Evolutionary conservation across 2,888 invertebrate species (phyloP).

Genomic region (Hypomecis punctinalis): DNA sequence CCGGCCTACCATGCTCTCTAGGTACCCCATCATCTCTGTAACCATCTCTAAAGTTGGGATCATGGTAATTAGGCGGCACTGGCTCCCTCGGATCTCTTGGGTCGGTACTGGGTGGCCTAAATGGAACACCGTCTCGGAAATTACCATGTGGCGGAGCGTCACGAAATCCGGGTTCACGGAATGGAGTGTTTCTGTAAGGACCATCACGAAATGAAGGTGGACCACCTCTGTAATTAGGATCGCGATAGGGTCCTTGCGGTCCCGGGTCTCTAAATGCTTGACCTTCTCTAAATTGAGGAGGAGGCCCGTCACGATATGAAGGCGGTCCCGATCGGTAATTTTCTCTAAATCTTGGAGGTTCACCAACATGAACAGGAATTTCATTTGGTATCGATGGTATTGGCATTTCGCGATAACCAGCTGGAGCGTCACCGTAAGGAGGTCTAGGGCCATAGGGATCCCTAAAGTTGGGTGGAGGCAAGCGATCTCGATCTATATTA

Average conservation of each 20-base stretch:
- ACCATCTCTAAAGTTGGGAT: constrained; percentile 72
- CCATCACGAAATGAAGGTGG: constrained; percentile 70
- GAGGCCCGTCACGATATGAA: constrained; percentile 70
- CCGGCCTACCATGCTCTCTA: constrained; percentile 66
- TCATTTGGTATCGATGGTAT: constrained; percentile 64
- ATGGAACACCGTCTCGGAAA: constrained; percentile 71
- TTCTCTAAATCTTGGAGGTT: constrained; percentile 72
- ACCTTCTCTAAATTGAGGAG: constrained; percentile 65
- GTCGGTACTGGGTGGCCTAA: constrained; percentile 72
- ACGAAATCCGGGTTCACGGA: constrained; percentile 70
- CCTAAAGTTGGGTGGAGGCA: constrained; percentile 69
- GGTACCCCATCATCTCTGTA: constrained; percentile 68
- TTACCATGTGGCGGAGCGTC: constrained; percentile 67
- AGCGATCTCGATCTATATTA: constrained; percentile 69
- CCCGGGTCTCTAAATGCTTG: constrained; percentile 67
- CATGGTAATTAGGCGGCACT: constrained; percentile 64
- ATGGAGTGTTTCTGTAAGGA: constrained; percentile 68
- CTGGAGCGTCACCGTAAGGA: constrained; percentile 64
- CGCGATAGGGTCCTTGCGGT: constrained; percentile 63
- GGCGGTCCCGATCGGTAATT: constrained; percentile 69
- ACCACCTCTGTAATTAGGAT: constrained; percentile 68
- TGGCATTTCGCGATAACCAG: constrained; percentile 65
- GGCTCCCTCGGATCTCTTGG: constrained; percentile 71
- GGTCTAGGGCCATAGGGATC: constrained; percentile 69
- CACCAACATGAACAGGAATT: constrained; percentile 76